Percentiles rank a stretch among this genome's conserved stretches.
These are phyloP conservation scores for Micromussa lordhowensis DNA, from an alignment of 92 coral and sea anemone genomes.

Conservation along the genomic window DNA sequence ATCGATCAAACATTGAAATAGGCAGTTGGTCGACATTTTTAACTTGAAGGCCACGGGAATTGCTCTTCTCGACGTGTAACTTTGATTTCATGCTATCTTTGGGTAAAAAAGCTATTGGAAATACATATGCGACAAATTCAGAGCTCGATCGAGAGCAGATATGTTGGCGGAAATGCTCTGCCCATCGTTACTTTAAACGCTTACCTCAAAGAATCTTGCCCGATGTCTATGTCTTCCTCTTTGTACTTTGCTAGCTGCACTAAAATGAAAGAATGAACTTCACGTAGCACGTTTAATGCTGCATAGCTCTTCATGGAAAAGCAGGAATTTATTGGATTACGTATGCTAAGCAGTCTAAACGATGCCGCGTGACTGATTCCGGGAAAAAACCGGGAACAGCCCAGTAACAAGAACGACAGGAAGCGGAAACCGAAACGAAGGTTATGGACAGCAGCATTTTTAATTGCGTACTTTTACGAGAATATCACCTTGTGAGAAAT, in stretches of 20 bases:
- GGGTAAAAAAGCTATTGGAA: neutral
- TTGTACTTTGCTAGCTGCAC: neutral
- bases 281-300: neutral
- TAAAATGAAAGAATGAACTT: neutral
- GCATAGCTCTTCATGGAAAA: neutral
- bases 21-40: too few species aligned
- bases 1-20: neutral
- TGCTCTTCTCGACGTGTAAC: neutral
- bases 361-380: constrained; percentile 15
- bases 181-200: too few species aligned
- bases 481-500: neutral
- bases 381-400: constrained; percentile 27
- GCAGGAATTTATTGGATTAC: neutral
- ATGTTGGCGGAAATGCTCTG: neutral
- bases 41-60: neutral
- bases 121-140: neutral
- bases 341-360: constrained; percentile 9
- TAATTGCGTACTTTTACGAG: neutral
- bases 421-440: neutral
- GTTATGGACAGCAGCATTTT: neutral
- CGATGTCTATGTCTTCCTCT: neutral
- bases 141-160: neutral
- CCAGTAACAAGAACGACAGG: neutral
- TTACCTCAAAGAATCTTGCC: constrained; percentile 14
- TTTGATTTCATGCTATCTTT: neutral